Conservation (phyloP, 2,888 invertebrate species). For the Gortyna flavago region DNA sequence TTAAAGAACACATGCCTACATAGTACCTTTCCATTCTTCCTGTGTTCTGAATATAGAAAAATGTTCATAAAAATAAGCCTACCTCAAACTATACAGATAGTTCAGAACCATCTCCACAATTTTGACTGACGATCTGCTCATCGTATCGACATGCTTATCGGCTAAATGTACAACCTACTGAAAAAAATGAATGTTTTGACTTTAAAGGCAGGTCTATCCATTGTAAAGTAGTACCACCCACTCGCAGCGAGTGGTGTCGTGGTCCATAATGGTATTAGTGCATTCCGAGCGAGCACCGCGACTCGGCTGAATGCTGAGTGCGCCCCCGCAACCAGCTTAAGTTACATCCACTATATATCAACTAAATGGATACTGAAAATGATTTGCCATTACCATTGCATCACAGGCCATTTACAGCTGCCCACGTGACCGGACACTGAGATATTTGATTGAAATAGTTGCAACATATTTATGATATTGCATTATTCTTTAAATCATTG, state of each 20-base stretch:
- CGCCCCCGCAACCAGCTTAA: slow-evolving; percentile 59
- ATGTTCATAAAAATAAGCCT: neutral
- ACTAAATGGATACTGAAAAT: slow-evolving; percentile 35
- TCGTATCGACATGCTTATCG: slow-evolving; percentile 1
- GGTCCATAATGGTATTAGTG: slow-evolving; percentile 81
- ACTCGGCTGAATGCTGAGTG: slow-evolving; percentile 46
- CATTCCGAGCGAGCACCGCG: slow-evolving; percentile 72
- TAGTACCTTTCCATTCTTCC: neutral
- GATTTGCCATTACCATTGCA: slow-evolving; percentile 41
- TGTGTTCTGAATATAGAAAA: neutral
- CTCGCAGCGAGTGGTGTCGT: slow-evolving; percentile 75
- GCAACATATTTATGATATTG: neutral
- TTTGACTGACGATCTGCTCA: no score
- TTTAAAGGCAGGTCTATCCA: slow-evolving; percentile 66
- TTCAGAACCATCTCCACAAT: neutral
- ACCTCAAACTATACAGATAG: neutral
- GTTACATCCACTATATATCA: slow-evolving; percentile 36
- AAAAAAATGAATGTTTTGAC: neutral
- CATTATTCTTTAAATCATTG: neutral
- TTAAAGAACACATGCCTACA: neutral
- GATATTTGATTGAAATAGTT: slow-evolving; percentile 18
- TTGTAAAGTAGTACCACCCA: slow-evolving; percentile 72
- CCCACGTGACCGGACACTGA: neutral
- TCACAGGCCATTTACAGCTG: slow-evolving; percentile 12
- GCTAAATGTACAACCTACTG: neutral